Conservation (phyloP, 2,113 vertebrate species). For the Oreochromis aureus region DNA sequence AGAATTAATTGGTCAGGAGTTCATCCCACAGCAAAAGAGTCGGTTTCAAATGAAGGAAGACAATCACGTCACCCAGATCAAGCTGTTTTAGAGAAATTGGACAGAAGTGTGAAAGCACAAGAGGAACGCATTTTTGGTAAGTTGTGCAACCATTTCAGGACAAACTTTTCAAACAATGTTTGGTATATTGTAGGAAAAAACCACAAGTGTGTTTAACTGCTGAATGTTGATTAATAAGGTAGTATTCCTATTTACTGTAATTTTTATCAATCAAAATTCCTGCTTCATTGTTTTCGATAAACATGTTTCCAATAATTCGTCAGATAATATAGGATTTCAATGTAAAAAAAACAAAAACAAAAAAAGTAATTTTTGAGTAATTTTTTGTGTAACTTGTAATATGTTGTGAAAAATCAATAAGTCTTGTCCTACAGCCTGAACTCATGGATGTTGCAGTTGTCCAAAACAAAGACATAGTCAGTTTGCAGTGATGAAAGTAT, state of each 20-base stretch:
- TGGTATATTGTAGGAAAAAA: neutral
- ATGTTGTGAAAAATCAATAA: neutral
- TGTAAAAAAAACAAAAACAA: neutral
- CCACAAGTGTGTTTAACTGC: neutral
- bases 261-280: neutral
- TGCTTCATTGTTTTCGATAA: neutral
- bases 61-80: neutral
- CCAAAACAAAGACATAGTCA: neutral
- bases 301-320: neutral
- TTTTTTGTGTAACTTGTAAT: neutral
- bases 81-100: neutral
- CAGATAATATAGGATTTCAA: neutral
- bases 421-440: neutral
- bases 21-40: neutral
- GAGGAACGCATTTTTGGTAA: neutral
- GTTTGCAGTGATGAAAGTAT: neutral
- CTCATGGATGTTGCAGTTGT: neutral
- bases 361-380: no score
- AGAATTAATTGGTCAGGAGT: neutral
- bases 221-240: neutral
- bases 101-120: neutral
- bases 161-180: neutral
- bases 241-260: neutral
- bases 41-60: neutral
- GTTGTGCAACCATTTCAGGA: neutral